A percentile compares a stretch with the other conserved stretches of the same genome.
Evolutionary conservation across 2,888 invertebrate species (phyloP).

Genomic region (Poecilobothrus nobilitatus): DNA sequence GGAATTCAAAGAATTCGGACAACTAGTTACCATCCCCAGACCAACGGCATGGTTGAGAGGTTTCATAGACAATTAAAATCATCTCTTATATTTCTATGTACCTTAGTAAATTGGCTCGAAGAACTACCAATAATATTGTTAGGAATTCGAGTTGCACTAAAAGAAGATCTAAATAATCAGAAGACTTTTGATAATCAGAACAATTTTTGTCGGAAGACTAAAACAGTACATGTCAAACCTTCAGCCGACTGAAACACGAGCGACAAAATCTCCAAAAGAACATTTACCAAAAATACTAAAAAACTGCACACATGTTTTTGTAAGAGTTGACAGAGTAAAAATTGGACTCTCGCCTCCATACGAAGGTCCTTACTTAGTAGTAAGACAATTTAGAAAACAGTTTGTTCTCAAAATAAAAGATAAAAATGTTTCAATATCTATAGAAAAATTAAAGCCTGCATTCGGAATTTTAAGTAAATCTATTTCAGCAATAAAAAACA

Average conservation of each 20-base stretch:
- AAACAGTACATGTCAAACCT: too few relatives aligned
- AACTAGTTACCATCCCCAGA: too few relatives aligned
- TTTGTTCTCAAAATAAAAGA: background rate
- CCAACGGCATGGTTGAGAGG: constrained; percentile 17
- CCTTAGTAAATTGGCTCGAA: constrained; percentile 15
- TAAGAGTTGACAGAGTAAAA: background rate
- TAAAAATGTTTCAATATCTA: background rate
- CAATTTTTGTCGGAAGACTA: too few relatives aligned
- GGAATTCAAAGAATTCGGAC: constrained; percentile 13
- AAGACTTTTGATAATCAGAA: background rate
- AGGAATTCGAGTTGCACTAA: constrained; percentile 16
- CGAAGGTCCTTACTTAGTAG: too few relatives aligned
- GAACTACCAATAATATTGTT: constrained; percentile 18
- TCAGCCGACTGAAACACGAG: too few relatives aligned
- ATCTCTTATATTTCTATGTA: constrained; percentile 8
- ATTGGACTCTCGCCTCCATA: background rate
- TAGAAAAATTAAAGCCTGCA: background rate
- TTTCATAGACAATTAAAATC: constrained; percentile 18
- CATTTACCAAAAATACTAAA: background rate
- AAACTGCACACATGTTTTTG: background rate
- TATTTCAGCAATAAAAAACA: too few relatives aligned
- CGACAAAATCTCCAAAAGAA: background rate
- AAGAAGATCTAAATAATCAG: constrained; percentile 16
- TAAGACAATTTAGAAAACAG: too few relatives aligned
- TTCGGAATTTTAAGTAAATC: too few relatives aligned